Evolutionary conservation across 2,113 vertebrate genomes (phyloP), one percentile per base, ranked within the genome.

Genomic region (Coryphaenoides rupestris): DNA sequence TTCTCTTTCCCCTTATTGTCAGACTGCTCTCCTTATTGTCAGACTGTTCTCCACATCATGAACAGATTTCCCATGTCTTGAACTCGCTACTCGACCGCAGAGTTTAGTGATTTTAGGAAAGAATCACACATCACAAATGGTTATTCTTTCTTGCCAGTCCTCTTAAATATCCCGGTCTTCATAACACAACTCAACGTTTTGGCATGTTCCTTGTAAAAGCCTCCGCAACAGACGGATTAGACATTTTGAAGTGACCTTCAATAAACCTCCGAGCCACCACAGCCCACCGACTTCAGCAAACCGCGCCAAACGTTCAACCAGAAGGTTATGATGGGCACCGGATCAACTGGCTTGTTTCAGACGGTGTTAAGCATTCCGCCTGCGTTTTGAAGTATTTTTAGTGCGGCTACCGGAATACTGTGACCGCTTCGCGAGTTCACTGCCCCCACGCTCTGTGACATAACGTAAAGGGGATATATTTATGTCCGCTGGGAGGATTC

Each of bases 311-410:
- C 73, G 66, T 60, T 66, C 69, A 76, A 75, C 71, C 1, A 2
- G 10, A 19, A 61, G 63, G 71, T 75, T 79, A 73, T 74, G 80
- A 73, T 21, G 21, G 69, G 70, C 76, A 66, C 72, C 63, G 77
- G 76, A 86, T 87, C 80, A 84, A 75, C 77, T 71, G 70, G 79
- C 62, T 64, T 81, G 70, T 79, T 80, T 66, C 33, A 74, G 67
- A 77, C 62, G 54, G 69, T 81, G 77, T 82, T 75, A 81, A 83
- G 75, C 82, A 76, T 79, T 75, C 71, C 62, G 62, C 66, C 77
- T 79, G 63, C 69, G 82, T 86, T 40, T 75, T 79, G 75, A 82
- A 83, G 80, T 89, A 88, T 88, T 81, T 88, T 86, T 88, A 89
- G 83, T 66, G 21, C 33, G 58, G 75, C 62, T 72, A 60, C 68